phyloP scores from a whole-genome alignment of 1,140 invertebrate species.

The Drosophila teissieri region DNA sequence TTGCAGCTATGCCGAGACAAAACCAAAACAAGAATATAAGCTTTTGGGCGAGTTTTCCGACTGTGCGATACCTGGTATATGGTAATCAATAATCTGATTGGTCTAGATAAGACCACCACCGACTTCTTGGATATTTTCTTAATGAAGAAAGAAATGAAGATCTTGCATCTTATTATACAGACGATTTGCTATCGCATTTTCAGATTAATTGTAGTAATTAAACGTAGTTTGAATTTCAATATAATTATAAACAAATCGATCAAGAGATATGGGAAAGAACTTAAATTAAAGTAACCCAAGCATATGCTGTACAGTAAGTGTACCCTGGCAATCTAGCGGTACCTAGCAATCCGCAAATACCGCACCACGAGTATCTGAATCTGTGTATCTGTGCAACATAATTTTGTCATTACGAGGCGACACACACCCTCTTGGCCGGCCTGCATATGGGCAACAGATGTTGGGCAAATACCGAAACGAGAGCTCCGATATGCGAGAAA shows the following conservation, averaged over 20 bases:
- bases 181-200: neutral
- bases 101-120: neutral
- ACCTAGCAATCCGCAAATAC: constrained; percentile 29
- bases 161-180: constrained; percentile 1
- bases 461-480: constrained; percentile 60
- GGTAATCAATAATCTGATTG: constrained; percentile 23
- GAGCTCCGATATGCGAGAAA: constrained; percentile 25
- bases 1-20: constrained; percentile 52
- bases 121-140: neutral
- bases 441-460: constrained; percentile 81
- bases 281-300: neutral
- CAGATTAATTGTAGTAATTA: too few relatives aligned
- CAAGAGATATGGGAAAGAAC: too few relatives aligned
- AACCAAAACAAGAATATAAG: constrained; percentile 36
- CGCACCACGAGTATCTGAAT: constrained; percentile 28
- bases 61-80: constrained; percentile 31
- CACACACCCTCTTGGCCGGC: constrained; percentile 29
- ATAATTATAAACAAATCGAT: neutral
- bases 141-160: constrained; percentile 5
- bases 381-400: constrained; percentile 72
- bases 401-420: constrained; percentile 76
- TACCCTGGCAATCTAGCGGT: constrained; percentile 11
- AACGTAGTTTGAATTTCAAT: neutral
- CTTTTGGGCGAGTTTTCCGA: constrained; percentile 21
- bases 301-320: neutral